phyloP scores from a whole-genome alignment of 2,888 invertebrate species.

The Frankliniella intonsa region DNA sequence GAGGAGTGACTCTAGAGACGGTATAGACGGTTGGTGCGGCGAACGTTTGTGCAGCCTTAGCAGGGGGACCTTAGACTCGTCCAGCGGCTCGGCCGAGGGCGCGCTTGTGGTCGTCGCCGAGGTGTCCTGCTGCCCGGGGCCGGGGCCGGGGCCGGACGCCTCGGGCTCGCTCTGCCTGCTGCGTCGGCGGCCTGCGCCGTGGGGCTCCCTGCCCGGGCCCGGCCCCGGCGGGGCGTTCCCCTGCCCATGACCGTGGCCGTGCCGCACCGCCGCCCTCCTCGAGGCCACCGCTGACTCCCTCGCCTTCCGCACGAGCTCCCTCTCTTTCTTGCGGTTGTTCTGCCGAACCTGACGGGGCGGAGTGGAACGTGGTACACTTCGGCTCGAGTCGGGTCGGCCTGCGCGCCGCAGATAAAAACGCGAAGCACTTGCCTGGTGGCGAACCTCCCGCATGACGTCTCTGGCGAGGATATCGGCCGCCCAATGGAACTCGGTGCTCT shows the following conservation, averaged over 20 bases:
- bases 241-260: neutral
- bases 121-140: no score
- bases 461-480: conserved; percentile 12
- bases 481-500: conserved; percentile 23
- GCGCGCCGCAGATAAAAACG: neutral
- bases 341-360: neutral
- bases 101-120: neutral
- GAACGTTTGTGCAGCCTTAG: neutral
- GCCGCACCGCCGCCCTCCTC: neutral
- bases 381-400: neutral
- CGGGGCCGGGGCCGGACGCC: no score
- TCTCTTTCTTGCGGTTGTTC: neutral
- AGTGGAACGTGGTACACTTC: neutral
- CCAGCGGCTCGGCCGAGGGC: neutral
- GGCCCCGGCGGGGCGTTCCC: neutral
- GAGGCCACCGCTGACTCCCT: neutral
- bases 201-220: neutral
- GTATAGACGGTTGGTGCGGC: neutral
- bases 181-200: neutral
- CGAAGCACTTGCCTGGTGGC: neutral
- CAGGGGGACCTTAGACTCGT: conserved; percentile 9
- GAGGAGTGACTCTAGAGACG: neutral
- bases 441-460: conserved; percentile 9
- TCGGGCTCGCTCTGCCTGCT: neutral
- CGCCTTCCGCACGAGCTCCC: neutral